Evolutionary conservation across 2,797 vertebrate species (phyloP).

Genomic region (Gymnothorax javanicus): DNA sequence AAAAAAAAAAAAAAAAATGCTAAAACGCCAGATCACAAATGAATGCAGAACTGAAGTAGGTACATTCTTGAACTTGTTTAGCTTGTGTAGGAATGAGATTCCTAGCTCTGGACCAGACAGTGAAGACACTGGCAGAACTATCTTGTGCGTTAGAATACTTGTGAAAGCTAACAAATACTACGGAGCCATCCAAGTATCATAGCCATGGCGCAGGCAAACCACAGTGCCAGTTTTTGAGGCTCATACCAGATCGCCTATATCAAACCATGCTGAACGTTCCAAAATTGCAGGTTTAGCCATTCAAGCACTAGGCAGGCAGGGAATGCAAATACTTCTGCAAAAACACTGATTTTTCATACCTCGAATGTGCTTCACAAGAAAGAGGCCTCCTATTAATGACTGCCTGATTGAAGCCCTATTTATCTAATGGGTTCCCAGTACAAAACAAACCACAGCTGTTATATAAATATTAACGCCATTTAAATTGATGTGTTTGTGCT

Average conservation of each 20-base stretch:
- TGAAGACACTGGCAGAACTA: not conserved
- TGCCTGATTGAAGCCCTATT: not conserved
- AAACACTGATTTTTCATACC: not conserved
- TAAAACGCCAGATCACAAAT: not conserved
- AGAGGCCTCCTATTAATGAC: not conserved
- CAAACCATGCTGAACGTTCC: not conserved
- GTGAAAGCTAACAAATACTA: conserved; percentile 1
- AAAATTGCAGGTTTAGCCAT: not conserved
- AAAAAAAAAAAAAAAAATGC: not conserved
- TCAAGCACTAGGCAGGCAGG: not conserved
- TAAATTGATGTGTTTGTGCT: not conserved
- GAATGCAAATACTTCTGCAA: not conserved
- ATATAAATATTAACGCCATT: not conserved
- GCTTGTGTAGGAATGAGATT: not conserved
- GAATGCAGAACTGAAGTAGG: not conserved
- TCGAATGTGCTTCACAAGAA: not conserved
- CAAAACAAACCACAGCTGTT: not conserved
- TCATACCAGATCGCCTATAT: not conserved
- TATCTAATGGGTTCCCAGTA: not conserved
- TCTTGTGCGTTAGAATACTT: not conserved
- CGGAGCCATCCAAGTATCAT: not conserved
- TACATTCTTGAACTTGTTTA: not conserved
- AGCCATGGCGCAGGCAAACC: not conserved
- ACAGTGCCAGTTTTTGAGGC: not conserved
- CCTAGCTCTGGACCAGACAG: not conserved